phyloP scores from a whole-genome alignment of 2,888 invertebrate species.

The Hermaeophaga mercurialis region DNA sequence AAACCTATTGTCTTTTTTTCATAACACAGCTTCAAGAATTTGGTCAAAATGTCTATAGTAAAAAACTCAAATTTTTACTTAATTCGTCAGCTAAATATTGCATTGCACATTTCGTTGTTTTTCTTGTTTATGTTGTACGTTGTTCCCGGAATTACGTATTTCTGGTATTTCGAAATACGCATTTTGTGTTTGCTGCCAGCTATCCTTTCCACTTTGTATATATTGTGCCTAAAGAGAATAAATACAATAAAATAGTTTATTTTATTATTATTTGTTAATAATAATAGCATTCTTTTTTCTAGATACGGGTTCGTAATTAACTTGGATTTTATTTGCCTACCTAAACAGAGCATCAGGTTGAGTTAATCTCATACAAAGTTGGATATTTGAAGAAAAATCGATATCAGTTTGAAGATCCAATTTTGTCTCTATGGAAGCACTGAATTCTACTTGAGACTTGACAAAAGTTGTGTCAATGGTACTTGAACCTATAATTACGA shows the following conservation, averaged over 20 bases:
- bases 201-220: conserved; percentile 70
- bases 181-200: conserved; percentile 66
- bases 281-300: no score
- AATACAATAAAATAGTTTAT: not conserved
- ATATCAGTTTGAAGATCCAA: conserved; percentile 74
- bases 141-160: conserved; percentile 65
- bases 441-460: conserved; percentile 68
- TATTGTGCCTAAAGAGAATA: conserved; percentile 61
- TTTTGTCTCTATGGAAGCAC: conserved; percentile 68
- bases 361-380: conserved; percentile 76
- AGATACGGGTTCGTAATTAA: no score
- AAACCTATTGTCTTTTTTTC: conserved; percentile 15
- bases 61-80: not conserved
- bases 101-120: conserved; percentile 78
- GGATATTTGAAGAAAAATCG: conserved; percentile 76
- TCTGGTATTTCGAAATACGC: conserved; percentile 63
- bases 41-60: not conserved
- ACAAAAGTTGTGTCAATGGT: conserved; percentile 70
- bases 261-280: no score
- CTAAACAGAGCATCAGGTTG: conserved; percentile 69
- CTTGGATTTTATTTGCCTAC: conserved; percentile 57
- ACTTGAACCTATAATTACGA: conserved; percentile 67
- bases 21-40: conserved; percentile 17
- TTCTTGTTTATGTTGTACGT: conserved; percentile 78
- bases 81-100: conserved; percentile 46